Evolutionary conservation across 2,113 vertebrate genomes (phyloP).

Genomic region (Clupea harengus): DNA sequence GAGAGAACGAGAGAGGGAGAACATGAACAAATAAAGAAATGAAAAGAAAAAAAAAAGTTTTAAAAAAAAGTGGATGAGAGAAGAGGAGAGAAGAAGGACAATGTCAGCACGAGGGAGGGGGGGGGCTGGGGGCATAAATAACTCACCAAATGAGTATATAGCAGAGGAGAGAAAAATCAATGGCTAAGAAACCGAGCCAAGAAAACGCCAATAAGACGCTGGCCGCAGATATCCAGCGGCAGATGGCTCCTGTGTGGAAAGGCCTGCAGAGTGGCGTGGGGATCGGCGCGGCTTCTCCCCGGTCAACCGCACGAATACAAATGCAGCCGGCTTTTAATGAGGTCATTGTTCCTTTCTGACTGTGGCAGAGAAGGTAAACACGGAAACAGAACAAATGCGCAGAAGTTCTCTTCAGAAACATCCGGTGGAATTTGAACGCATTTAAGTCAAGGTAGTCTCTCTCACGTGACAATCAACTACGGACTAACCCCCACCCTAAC

Average conservation of each 20-base stretch:
- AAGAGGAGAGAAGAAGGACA: constrained; percentile 24
- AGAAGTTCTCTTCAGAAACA: too few species aligned
- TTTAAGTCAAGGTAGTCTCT: too few species aligned
- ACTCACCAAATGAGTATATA: constrained; percentile 36
- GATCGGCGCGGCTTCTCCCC: too few species aligned
- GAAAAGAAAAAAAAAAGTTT: constrained; percentile 48
- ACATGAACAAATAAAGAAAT: constrained; percentile 46
- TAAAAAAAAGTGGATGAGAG: constrained; percentile 21
- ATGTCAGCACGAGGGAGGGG: constrained; percentile 22
- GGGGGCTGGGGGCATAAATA: constrained; percentile 32
- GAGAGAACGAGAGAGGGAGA: neutral
- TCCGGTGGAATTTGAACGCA: too few species aligned
- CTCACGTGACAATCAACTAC: too few species aligned
- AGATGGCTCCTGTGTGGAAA: constrained; percentile 44
- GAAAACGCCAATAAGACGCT: constrained; percentile 52
- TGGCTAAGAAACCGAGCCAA: constrained; percentile 50
- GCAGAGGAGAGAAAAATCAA: constrained; percentile 53
- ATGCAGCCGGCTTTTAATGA: neutral
- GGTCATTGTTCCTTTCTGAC: neutral
- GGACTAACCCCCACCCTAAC: too few species aligned
- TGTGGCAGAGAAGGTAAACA: neutral
- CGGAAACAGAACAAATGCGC: too few species aligned
- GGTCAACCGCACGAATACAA: neutral
- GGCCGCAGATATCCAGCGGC: constrained; percentile 46
- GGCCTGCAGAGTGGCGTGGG: too few species aligned